Evolutionary conservation across 2,888 invertebrate species (phyloP).

Genomic region (Pecten maximus): DNA sequence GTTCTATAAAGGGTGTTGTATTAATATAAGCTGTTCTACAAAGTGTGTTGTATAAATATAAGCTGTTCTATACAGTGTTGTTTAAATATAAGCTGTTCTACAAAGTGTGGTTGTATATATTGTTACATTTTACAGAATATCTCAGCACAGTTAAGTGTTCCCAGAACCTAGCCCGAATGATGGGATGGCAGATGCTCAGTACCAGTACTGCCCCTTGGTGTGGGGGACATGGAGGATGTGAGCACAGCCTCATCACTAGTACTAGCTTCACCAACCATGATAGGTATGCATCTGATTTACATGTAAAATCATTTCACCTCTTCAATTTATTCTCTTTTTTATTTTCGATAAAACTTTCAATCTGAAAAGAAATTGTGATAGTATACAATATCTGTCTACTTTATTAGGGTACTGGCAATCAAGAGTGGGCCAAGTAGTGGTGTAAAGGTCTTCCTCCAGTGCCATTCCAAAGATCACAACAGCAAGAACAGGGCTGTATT

Average conservation of each 20-base stretch:
- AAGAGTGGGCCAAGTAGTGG: constrained; percentile 94
- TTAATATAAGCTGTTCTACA: too few species aligned
- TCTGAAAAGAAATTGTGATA: too few species aligned
- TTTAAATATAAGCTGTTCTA: too few species aligned
- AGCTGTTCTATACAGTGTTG: too few species aligned
- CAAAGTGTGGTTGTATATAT: background rate
- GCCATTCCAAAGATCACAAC: constrained; percentile 57
- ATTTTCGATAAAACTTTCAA: background rate
- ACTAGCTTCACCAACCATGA: constrained; percentile 93
- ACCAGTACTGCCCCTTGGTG: constrained; percentile 91
- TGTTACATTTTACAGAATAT: constrained; percentile 86
- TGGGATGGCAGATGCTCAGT: constrained; percentile 97
- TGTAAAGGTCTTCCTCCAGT: constrained; percentile 92
- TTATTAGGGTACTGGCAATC: constrained; percentile 90
- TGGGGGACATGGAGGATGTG: constrained; percentile 94
- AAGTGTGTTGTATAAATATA: too few species aligned
- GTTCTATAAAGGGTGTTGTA: too few species aligned
- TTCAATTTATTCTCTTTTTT: background rate
- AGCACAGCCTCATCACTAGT: constrained; percentile 96
- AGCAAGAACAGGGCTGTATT: constrained; percentile 81
- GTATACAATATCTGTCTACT: constrained; percentile 41
- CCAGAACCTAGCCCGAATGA: constrained; percentile 94
- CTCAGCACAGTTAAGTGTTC: constrained; percentile 97
- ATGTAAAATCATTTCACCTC: background rate
- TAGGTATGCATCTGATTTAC: constrained; percentile 82